Conservation (phyloP, 2,113 vertebrate genomes). For the Colaptes auratus region DNA sequence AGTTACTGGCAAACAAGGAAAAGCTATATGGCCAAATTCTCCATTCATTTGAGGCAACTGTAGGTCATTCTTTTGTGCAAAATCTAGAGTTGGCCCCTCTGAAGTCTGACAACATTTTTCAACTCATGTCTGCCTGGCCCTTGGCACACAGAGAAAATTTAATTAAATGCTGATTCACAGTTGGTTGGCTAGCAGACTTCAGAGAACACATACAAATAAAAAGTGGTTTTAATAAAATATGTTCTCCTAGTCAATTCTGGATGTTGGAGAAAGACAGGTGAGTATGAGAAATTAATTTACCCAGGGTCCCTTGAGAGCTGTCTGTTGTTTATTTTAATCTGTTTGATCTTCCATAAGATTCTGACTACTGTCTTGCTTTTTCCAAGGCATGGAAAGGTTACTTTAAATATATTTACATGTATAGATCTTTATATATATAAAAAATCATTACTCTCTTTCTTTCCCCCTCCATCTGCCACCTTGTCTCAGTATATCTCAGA, state of each 20-base stretch:
- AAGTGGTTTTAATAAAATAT: slow-evolving; percentile 66
- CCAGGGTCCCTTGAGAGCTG: not conserved
- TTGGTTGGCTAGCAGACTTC: slow-evolving; percentile 37
- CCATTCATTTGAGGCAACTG: not conserved
- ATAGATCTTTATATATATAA: not conserved
- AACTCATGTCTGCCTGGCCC: not conserved
- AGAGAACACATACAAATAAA: slow-evolving; percentile 49
- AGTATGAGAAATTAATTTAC: slow-evolving; percentile 43
- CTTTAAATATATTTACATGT: slow-evolving; percentile 34
- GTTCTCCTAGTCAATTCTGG: not conserved
- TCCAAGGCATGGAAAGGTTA: slow-evolving; percentile 8
- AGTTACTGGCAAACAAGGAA: not conserved
- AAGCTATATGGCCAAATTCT: not conserved
- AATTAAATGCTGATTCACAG: slow-evolving; percentile 5
- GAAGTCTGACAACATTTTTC: not conserved
- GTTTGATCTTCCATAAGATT: slow-evolving; percentile 33
- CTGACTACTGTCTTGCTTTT: slow-evolving; percentile 48
- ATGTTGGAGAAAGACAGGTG: not conserved
- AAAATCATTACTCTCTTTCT: not conserved
- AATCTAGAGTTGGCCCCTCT: not conserved
- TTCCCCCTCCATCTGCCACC: not conserved
- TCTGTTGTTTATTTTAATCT: slow-evolving; percentile 45
- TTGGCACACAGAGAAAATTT: not conserved
- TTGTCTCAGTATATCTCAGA: slow-evolving; percentile 14
- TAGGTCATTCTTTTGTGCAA: not conserved